Evolutionary conservation across 2,888 invertebrate genomes (phyloP).

Genomic region (Caenorhabditis sinica): DNA sequence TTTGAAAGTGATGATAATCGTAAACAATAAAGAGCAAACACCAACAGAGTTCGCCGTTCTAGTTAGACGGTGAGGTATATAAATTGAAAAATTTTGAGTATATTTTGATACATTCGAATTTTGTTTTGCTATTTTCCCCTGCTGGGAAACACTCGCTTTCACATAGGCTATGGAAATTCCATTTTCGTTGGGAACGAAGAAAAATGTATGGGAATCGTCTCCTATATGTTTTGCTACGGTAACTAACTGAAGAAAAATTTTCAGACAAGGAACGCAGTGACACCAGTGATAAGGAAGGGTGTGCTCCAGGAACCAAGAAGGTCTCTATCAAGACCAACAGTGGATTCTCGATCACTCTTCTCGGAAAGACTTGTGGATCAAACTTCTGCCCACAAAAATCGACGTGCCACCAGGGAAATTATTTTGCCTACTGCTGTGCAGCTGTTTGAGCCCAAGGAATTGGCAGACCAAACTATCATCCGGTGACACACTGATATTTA

Average conservation of each 20-base stretch:
- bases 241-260: neutral
- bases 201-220: neutral
- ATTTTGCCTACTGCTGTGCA: constrained; percentile 46
- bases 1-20: constrained; percentile 1
- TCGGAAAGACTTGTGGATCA: constrained; percentile 50
- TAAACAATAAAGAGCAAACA: constrained; percentile 30
- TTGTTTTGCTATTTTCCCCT: neutral
- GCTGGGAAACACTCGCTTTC: neutral
- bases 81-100: neutral
- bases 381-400: constrained; percentile 46
- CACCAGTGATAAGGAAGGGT: constrained; percentile 5
- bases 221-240: neutral
- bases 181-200: neutral
- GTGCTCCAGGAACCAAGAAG: constrained; percentile 32
- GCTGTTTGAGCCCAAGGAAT: neutral
- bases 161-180: neutral
- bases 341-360: constrained; percentile 44
- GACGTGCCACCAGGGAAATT: constrained; percentile 58
- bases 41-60: constrained; percentile 12
- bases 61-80: constrained; percentile 15
- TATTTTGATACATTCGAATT: constrained; percentile 3
- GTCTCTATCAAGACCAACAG: constrained; percentile 1
- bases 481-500: constrained; percentile 22
- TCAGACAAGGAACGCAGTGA: constrained; percentile 38
- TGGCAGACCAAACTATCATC: neutral